Percentiles rank a stretch among this genome's conserved stretches.
Conservation (phyloP, 2,113 vertebrate species). For the Hirundichthys speculiger region DNA sequence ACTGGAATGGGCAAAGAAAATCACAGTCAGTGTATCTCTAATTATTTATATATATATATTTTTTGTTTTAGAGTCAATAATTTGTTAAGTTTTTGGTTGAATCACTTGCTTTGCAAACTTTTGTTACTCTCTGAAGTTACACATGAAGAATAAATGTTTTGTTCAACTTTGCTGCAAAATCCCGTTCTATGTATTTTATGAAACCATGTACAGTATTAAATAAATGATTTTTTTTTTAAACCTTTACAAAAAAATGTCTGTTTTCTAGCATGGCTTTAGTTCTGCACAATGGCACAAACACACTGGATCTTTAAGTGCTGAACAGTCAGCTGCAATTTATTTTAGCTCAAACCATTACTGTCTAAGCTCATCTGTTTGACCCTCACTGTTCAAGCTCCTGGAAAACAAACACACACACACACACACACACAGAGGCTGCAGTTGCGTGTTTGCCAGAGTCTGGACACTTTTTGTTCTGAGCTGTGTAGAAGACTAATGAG, state of each 20-base stretch:
- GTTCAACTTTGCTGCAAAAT: conserved; percentile 31
- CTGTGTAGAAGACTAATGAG: conserved; percentile 58
- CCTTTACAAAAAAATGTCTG: not conserved
- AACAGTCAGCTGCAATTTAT: conserved; percentile 25
- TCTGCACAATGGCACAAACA: not conserved
- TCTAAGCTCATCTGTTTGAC: conserved; percentile 59
- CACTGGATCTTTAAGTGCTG: too few relatives aligned
- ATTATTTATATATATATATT: too few relatives aligned
- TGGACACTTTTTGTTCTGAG: conserved; percentile 51
- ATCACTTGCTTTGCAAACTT: not conserved
- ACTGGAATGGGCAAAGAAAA: too few relatives aligned
- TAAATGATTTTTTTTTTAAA: conserved; percentile 15
- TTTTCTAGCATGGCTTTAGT: not conserved
- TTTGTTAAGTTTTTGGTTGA: too few relatives aligned
- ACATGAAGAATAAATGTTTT: conserved; percentile 49
- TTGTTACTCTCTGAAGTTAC: conserved; percentile 30
- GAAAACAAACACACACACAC: conserved; percentile 37
- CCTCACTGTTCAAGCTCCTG: conserved; percentile 42
- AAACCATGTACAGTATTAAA: conserved; percentile 63
- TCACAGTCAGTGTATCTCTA: too few relatives aligned
- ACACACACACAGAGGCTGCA: conserved; percentile 4
- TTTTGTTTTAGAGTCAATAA: too few relatives aligned
- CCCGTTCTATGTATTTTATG: conserved; percentile 39
- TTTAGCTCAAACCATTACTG: conserved; percentile 33
- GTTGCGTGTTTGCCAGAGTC: conserved; percentile 36